Percentiles rank a stretch among this genome's conserved stretches.
phyloP scores from a whole-genome alignment of 2,888 invertebrate species.

The Xanthorhoe designata region DNA sequence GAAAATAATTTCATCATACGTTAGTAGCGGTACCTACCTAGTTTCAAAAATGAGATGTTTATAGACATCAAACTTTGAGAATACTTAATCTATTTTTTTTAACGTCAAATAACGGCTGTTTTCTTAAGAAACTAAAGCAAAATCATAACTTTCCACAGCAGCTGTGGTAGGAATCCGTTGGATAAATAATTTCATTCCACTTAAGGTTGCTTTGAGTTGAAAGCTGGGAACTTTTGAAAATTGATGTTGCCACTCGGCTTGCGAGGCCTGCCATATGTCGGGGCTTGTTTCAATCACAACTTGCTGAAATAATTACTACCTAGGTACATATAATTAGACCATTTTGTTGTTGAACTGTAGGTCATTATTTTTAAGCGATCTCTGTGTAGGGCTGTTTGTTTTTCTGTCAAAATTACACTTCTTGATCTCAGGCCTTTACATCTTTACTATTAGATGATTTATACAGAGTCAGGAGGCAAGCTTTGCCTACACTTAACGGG shows the following conservation, averaged over 20 bases:
- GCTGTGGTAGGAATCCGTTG: slow-evolving; percentile 25
- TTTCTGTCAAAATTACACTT: too few species aligned
- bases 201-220: slow-evolving; percentile 24
- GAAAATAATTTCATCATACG: too few species aligned
- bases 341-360: too few species aligned
- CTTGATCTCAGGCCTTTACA: too few species aligned
- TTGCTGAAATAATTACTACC: not conserved
- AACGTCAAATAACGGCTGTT: not conserved
- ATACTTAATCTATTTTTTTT: not conserved
- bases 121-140: slow-evolving; percentile 3
- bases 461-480: too few species aligned
- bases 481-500: too few species aligned
- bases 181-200: slow-evolving; percentile 21
- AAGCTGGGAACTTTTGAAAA: slow-evolving; percentile 28
- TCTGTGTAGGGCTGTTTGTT: too few species aligned
- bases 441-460: too few species aligned
- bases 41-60: too few species aligned
- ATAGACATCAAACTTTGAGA: too few species aligned
- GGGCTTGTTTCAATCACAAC: not conserved
- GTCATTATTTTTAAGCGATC: too few species aligned
- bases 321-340: not conserved
- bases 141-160: slow-evolving; percentile 36
- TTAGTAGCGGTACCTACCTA: too few species aligned
- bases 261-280: slow-evolving; percentile 24
- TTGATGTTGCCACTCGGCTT: not conserved